Percentiles rank a stretch among this genome's conserved stretches.
These are phyloP conservation scores for Gila robusta DNA, from an alignment of 2,797 vertebrate genomes.

Conservation along the genomic window DNA sequence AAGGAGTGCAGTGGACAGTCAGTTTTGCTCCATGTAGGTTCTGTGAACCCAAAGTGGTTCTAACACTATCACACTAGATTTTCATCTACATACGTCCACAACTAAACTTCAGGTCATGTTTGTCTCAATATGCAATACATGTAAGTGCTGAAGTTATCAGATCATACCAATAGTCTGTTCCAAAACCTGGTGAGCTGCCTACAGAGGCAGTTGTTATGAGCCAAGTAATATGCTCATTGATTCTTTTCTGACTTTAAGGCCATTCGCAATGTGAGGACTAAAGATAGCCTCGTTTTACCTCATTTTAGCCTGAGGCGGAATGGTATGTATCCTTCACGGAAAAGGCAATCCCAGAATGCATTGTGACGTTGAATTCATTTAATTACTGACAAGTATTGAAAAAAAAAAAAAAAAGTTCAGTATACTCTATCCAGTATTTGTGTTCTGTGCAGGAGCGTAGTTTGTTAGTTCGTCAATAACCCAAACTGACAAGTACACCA, in stretches of 20 bases:
- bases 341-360: not conserved
- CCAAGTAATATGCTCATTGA: too few relatives aligned
- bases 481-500: too few relatives aligned
- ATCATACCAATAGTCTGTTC: slow-evolving; percentile 16
- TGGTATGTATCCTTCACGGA: not conserved
- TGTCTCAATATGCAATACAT: slow-evolving; percentile 11
- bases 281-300: not conserved
- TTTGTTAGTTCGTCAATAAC: too few relatives aligned
- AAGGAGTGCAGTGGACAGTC: slow-evolving; percentile 47
- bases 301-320: not conserved
- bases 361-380: too few relatives aligned
- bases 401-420: not conserved
- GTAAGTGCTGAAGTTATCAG: slow-evolving; percentile 41
- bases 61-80: slow-evolving; percentile 8
- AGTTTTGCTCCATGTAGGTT: slow-evolving; percentile 41
- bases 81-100: not conserved
- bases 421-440: not conserved
- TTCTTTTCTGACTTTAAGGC: not conserved
- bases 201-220: not conserved
- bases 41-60: slow-evolving; percentile 22
- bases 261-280: not conserved
- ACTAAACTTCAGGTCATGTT: slow-evolving; percentile 16
- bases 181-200: slow-evolving; percentile 18
- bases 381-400: not conserved
- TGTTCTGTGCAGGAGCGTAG: too few relatives aligned